Evolutionary conservation across 2,797 vertebrate genomes (phyloP).

Genomic region (Onychomys leucogaster): DNA sequence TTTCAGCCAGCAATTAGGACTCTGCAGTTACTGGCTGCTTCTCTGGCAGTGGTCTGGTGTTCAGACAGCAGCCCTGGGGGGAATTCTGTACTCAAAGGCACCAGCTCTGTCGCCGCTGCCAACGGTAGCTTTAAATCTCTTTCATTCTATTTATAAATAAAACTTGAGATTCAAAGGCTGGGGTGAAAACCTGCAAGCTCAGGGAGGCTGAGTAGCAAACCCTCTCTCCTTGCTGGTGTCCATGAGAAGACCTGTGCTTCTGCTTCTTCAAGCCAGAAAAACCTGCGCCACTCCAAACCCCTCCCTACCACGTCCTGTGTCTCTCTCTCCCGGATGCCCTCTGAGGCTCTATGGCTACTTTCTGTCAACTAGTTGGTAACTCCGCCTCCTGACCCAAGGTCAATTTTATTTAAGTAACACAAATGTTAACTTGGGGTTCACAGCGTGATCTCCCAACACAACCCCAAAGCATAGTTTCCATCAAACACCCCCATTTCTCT

Average conservation of each 20-base stretch:
- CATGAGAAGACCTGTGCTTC: no score
- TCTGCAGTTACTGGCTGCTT: background rate
- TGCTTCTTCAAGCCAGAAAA: background rate
- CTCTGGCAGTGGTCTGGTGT: background rate
- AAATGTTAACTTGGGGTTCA: background rate
- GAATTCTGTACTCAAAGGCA: background rate
- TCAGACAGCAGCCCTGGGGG: background rate
- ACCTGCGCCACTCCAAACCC: background rate
- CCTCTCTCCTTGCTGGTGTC: background rate
- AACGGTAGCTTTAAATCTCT: background rate
- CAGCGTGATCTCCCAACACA: background rate
- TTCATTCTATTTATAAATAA: background rate
- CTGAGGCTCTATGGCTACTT: background rate
- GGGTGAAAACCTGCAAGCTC: background rate
- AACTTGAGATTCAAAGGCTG: background rate
- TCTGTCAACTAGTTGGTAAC: background rate
- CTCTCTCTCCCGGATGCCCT: background rate
- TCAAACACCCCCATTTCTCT: background rate
- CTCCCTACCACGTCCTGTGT: no score
- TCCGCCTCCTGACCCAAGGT: background rate
- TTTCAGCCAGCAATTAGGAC: background rate
- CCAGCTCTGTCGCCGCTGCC: background rate
- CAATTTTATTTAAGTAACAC: background rate
- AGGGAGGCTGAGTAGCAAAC: background rate
- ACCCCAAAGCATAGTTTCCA: background rate